A percentile compares a stretch with the other conserved stretches of the same genome.
Conservation (phyloP, 1,140 invertebrate species). For the Galendromus occidentalis region DNA sequence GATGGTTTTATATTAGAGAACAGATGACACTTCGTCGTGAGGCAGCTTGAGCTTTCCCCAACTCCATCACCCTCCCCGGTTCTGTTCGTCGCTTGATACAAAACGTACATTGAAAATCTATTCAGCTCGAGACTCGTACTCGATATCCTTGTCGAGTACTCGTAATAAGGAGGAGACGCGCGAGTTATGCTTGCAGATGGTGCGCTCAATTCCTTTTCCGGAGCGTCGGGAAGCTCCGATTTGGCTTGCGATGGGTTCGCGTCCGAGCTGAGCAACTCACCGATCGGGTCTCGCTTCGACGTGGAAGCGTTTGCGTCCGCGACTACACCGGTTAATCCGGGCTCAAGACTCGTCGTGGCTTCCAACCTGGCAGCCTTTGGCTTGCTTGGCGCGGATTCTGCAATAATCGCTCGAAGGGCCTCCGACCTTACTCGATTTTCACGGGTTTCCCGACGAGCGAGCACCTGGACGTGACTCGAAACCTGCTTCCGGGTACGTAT, state of each 20-base stretch:
- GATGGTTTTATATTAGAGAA: constrained; percentile 92
- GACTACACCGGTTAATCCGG: too few relatives aligned
- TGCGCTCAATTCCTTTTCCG: not conserved
- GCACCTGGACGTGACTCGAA: constrained; percentile 96
- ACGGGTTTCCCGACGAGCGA: constrained; percentile 85
- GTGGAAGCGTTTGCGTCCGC: too few relatives aligned
- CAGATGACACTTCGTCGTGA: constrained; percentile 53
- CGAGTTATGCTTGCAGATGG: not conserved
- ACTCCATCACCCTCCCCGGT: not conserved
- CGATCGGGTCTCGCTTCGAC: too few relatives aligned
- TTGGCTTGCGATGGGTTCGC: too few relatives aligned
- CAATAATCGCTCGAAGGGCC: constrained; percentile 87
- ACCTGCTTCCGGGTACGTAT: constrained; percentile 98
- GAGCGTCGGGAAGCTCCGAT: not conserved
- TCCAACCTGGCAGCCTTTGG: not conserved
- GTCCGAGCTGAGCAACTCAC: too few relatives aligned
- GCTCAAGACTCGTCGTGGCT: too few relatives aligned
- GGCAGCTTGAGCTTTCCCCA: too few relatives aligned
- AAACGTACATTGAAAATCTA: constrained; percentile 5
- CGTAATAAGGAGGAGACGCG: not conserved
- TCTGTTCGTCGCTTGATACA: too few relatives aligned
- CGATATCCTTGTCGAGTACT: not conserved
- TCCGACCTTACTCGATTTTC: too few relatives aligned
- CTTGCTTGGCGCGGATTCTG: constrained; percentile 41
- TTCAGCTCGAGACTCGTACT: not conserved